Evolutionary conservation across 2,113 vertebrate species (phyloP).

Genomic region (Eretmochelys imbricata): DNA sequence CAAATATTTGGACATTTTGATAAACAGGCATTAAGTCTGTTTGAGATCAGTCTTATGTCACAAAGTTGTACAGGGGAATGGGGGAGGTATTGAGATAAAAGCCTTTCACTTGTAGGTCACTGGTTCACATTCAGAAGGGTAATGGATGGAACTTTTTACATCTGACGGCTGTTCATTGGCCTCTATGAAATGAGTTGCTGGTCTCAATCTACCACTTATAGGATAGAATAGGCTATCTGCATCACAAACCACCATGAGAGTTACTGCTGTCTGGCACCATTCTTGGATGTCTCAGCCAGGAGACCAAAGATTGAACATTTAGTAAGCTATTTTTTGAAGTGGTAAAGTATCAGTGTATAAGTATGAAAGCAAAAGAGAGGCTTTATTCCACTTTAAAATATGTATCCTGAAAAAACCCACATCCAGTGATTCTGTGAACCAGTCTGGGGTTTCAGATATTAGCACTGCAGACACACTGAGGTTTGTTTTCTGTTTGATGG

Average conservation of each 20-base stretch:
- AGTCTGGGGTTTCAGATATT: background rate
- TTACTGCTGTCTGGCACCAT: slow-evolving; percentile 53
- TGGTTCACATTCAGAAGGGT: background rate
- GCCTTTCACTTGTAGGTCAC: slow-evolving; percentile 31
- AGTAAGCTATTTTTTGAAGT: background rate
- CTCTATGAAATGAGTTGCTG: slow-evolving; percentile 63
- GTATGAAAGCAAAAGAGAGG: background rate
- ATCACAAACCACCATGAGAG: slow-evolving; percentile 53
- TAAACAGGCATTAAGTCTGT: slow-evolving; percentile 48
- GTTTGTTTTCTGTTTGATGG: background rate
- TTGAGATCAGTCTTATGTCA: slow-evolving; percentile 15
- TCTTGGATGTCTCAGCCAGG: slow-evolving; percentile 60
- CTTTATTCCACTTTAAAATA: background rate
- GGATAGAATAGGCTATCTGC: slow-evolving; percentile 67
- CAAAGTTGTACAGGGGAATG: background rate
- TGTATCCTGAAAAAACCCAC: background rate
- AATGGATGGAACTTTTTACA: background rate
- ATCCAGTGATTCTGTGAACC: background rate
- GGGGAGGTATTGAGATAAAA: slow-evolving; percentile 48
- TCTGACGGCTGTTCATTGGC: slow-evolving; percentile 65
- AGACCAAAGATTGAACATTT: slow-evolving; percentile 31
- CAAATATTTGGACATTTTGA: slow-evolving; percentile 33
- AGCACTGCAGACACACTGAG: background rate
- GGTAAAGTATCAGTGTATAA: background rate
- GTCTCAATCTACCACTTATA: slow-evolving; percentile 31